These are phyloP conservation scores for Caenorhabditis elegans DNA, from an alignment of 1,140 invertebrate species.

Conservation along the genomic window DNA sequence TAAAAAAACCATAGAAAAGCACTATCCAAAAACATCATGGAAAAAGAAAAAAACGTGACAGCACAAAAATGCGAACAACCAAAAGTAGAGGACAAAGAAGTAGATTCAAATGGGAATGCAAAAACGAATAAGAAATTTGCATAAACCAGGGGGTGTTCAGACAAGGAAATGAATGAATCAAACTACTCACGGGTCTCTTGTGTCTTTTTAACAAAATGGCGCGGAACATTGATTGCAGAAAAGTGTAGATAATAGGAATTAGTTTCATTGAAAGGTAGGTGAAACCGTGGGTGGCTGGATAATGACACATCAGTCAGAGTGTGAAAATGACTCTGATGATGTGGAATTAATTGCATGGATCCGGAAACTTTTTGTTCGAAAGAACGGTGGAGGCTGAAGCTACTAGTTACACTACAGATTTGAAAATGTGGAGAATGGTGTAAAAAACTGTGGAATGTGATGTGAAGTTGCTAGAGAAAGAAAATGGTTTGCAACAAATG, in stretches of 20 bases:
- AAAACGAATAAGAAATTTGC: neutral
- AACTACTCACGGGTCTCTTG: neutral
- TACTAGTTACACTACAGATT: too few relatives aligned
- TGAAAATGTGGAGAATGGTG: too few relatives aligned
- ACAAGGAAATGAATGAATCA: neutral
- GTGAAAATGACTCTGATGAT: neutral
- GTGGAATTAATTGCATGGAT: neutral
- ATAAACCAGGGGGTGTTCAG: neutral
- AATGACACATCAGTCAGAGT: neutral
- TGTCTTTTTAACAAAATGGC: neutral
- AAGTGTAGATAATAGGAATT: conserved; percentile 22
- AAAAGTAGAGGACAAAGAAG: neutral
- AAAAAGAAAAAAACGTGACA: neutral
- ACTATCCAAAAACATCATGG: neutral
- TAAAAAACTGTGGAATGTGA: too few relatives aligned
- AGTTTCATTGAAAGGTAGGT: conserved; percentile 21
- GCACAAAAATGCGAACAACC: neutral
- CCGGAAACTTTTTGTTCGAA: neutral
- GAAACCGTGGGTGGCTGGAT: conserved; percentile 15
- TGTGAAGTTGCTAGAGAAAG: too few relatives aligned
- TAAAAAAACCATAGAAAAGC: neutral
- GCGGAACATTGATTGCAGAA: conserved; percentile 17
- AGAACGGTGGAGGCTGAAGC: neutral
- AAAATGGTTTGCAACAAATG: too few relatives aligned
- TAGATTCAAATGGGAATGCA: neutral